A percentile compares a stretch with the other conserved stretches of the same genome.
phyloP scores from a whole-genome alignment of 92 coral and sea anemone species.

The Phenganax subtilis region DNA sequence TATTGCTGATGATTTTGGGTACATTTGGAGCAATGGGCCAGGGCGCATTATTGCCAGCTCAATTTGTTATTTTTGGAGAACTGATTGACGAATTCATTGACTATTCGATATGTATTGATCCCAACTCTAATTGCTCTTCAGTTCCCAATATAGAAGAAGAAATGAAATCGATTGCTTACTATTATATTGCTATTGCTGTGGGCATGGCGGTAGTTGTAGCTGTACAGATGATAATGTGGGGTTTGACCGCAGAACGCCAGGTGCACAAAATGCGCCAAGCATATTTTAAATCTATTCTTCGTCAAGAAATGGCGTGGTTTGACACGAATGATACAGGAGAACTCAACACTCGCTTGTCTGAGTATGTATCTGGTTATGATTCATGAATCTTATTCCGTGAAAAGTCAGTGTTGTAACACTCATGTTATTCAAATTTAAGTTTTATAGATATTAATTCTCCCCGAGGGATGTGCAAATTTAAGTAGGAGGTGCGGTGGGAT shows the following conservation, averaged over 20 bases:
- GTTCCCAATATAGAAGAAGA: constrained; percentile 52
- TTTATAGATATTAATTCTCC: no score
- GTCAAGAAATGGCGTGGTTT: constrained; percentile 98
- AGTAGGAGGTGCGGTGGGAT: no score
- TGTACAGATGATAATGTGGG: constrained; percentile 57
- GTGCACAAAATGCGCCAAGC: constrained; percentile 70
- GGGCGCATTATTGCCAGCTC: constrained; percentile 72
- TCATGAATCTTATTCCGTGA: no score
- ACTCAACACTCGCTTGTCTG: constrained; percentile 73
- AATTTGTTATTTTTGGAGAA: constrained; percentile 74
- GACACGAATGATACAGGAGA: constrained; percentile 78
- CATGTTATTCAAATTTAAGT: no score
- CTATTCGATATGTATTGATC: constrained; percentile 26
- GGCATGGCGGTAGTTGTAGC: constrained; percentile 52
- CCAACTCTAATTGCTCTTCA: constrained; percentile 10
- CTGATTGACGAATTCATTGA: constrained; percentile 61
- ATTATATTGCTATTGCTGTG: constrained; percentile 70
- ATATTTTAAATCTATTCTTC: constrained; percentile 66
- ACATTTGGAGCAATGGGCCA: constrained; percentile 64
- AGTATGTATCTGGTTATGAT: constrained; percentile 50
- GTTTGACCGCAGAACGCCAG: constrained; percentile 72
- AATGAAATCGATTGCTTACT: constrained; percentile 63
- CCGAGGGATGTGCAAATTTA: no score
- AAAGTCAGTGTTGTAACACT: no score
- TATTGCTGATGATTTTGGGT: constrained; percentile 59